A percentile compares a stretch with the other conserved stretches of the same genome.
Evolutionary conservation across 1,140 invertebrate genomes (phyloP).

Genomic region (Argopecten irradians): DNA sequence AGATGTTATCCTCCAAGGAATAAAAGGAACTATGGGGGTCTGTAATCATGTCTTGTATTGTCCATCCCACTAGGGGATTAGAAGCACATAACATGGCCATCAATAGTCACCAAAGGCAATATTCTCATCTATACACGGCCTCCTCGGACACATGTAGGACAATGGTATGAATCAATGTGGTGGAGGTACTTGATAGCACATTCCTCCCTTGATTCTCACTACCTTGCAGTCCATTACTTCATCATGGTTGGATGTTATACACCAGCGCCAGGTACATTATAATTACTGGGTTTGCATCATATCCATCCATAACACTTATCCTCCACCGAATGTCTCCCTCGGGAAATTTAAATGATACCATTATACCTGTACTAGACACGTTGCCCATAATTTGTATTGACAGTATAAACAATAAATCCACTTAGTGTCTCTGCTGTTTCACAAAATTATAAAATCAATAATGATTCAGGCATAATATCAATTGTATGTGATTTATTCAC

Average conservation of each 20-base stretch:
- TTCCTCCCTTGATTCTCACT: not conserved
- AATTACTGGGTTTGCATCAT: slow-evolving; percentile 7
- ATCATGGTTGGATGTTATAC: not conserved
- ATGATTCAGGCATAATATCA: not conserved
- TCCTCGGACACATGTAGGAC: not conserved
- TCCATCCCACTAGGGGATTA: not conserved
- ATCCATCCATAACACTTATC: slow-evolving; percentile 2
- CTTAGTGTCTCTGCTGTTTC: not conserved
- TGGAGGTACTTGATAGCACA: not conserved
- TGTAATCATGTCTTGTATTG: not conserved
- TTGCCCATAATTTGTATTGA: not conserved
- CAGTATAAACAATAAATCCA: not conserved
- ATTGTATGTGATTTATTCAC: not conserved
- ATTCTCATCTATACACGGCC: not conserved
- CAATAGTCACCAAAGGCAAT: slow-evolving; percentile 8
- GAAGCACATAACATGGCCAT: not conserved
- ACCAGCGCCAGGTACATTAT: not conserved
- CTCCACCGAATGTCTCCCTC: not conserved
- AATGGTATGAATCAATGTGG: not conserved
- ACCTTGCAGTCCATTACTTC: not conserved
- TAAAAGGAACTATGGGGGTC: not conserved
- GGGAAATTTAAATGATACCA: not conserved
- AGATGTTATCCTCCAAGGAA: not conserved
- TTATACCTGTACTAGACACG: not conserved
- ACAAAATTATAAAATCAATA: not conserved